Evolutionary conservation across 2,888 invertebrate genomes (phyloP), one percentile per base, ranked within the genome.

Genomic region (Chorisops tibialis): DNA sequence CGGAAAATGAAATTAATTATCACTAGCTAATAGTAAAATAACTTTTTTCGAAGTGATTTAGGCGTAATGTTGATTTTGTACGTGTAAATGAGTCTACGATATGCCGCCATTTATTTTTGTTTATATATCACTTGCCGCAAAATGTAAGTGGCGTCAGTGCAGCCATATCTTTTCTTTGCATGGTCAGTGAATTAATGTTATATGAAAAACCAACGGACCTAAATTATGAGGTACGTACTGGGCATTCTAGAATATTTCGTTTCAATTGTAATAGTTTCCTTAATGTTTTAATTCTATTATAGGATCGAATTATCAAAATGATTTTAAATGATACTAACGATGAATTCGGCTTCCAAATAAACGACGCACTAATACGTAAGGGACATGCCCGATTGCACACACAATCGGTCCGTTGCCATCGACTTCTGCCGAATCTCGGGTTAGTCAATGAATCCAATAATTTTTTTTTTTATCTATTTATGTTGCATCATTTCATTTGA

Each of bases 131-230:
- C 66, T 64, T 35, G n/a, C 30, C 7, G 18, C 35, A 12, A 43
- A 54, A 45, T 48, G 65, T 21, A 65, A 65, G 66, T 39, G 41
- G 21, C 43, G 66, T n/a, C 12, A 62, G 63, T 56, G 51, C 65
- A 41, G 63, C 63, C 39, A 62, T 50, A 38, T 41, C 59, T 7
- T 64, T 66, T 24, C 21, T 65, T 48, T 43, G 45, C 18, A 47
- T 65, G 54, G 61, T 63, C 4, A 11, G n/a, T 14, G 62, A 65
- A n/a, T 18, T 62, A 39, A 9, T 63, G 12, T 41, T 65, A 56
- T 64, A 66, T 50, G 66, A 54, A 1, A 65, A 65, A 54, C 43
- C 51, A 16, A 52, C 37, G 2, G 61, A 66, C 47, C 38, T 66
- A 22, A 49, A 64, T 39, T 4, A 63, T 4, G 48, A 63, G 50